Evolutionary conservation across 2,113 vertebrate species (phyloP).

Genomic region (Mionectes macconnelli): DNA sequence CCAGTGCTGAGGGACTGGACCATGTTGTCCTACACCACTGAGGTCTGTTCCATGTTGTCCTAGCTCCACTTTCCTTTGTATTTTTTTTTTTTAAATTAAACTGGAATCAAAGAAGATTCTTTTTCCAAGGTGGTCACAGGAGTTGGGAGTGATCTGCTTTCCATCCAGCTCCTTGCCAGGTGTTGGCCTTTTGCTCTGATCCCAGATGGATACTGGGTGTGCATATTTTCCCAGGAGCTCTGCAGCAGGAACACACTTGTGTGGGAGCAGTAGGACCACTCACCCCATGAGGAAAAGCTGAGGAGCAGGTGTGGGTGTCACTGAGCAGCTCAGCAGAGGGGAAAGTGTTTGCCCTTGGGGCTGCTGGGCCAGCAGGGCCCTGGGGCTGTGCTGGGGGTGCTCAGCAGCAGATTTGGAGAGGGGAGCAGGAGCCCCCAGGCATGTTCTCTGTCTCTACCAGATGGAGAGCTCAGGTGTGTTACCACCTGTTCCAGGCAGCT

Average conservation of each 20-base stretch:
- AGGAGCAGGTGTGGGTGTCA: background rate
- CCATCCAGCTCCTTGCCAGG: background rate
- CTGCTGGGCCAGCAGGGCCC: background rate
- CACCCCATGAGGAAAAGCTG: rapidly evolving
- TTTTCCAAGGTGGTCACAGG: background rate
- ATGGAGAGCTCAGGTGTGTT: background rate
- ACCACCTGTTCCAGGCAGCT: background rate
- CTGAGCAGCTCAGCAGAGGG: background rate
- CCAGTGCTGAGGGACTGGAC: background rate
- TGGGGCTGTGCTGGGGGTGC: background rate
- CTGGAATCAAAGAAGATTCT: background rate
- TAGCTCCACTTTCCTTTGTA: background rate
- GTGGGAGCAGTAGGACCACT: rapidly evolving
- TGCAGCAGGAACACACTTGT: background rate
- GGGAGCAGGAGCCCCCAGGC: background rate
- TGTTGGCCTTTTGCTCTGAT: background rate
- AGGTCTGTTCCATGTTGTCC: background rate
- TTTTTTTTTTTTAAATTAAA: background rate
- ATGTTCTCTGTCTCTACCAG: background rate
- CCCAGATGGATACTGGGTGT: rapidly evolving
- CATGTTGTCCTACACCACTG: background rate
- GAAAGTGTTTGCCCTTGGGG: background rate
- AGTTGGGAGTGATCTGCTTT: background rate
- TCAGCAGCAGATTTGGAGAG: background rate
- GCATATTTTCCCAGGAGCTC: background rate